Conservation (phyloP, 1,140 invertebrate species). For the Papilio xuthus region DNA sequence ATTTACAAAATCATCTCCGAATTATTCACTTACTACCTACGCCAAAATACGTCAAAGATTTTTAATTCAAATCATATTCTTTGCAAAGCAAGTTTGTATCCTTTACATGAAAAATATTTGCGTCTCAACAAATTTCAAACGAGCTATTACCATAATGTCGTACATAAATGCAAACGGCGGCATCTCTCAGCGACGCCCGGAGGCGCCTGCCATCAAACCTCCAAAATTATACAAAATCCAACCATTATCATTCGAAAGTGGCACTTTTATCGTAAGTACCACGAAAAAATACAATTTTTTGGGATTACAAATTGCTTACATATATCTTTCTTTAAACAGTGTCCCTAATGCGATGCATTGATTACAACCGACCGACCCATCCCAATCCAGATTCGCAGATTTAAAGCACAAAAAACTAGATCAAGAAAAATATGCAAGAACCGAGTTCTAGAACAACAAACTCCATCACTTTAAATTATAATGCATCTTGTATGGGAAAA, state of each 20-base stretch:
- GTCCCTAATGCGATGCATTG: constrained; percentile 2
- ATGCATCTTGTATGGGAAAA: neutral
- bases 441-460: neutral
- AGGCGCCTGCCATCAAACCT: constrained; percentile 24
- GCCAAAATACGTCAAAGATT: constrained; percentile 55
- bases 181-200: constrained; percentile 38
- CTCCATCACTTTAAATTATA: neutral
- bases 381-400: neutral
- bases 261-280: constrained; percentile 14
- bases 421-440: neutral
- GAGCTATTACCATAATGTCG: constrained; percentile 47
- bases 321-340: neutral
- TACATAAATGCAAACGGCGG: constrained; percentile 43
- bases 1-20: neutral
- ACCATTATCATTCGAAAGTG: constrained; percentile 18
- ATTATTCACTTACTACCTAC: constrained; percentile 44
- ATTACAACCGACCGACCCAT: neutral
- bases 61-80: constrained; percentile 55
- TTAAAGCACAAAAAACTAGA: neutral
- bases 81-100: constrained; percentile 57
- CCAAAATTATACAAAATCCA: constrained; percentile 34
- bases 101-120: constrained; percentile 52
- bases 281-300: constrained; percentile 24
- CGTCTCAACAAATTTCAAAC: constrained; percentile 56
- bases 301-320: neutral